Percentiles rank a stretch among this genome's conserved stretches.
phyloP scores from a whole-genome alignment of 2,888 invertebrate genomes.

The Epiperipatus broadwayi region DNA sequence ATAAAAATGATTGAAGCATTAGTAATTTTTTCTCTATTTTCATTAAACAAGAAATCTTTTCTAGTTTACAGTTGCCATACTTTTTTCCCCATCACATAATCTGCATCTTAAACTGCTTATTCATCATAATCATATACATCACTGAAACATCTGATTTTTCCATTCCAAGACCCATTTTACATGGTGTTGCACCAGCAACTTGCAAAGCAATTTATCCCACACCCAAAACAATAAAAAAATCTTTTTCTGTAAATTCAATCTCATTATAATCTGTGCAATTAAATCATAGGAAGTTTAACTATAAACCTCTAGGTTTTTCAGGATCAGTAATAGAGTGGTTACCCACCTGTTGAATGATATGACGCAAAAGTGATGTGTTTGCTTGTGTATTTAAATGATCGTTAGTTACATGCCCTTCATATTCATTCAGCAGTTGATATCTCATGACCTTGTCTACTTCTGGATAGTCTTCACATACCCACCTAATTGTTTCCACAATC shows the following conservation, averaged over 20 bases:
- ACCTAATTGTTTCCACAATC: constrained; percentile 47
- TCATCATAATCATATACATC: constrained; percentile 82
- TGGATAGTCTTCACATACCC: constrained; percentile 89
- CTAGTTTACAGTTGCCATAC: constrained; percentile 71
- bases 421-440: constrained; percentile 67
- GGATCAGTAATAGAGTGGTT: constrained; percentile 93
- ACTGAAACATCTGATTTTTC: constrained; percentile 95
- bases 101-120: constrained; percentile 71
- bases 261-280: constrained; percentile 96
- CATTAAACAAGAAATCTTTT: constrained; percentile 81
- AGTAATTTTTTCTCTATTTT: constrained; percentile 81
- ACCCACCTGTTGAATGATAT: constrained; percentile 90
- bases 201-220: constrained; percentile 97
- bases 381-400: constrained; percentile 67
- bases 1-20: constrained; percentile 94
- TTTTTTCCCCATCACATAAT: constrained; percentile 97
- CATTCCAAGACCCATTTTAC: constrained; percentile 80
- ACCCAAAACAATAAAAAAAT: constrained; percentile 94
- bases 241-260: constrained; percentile 73
- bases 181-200: constrained; percentile 85
- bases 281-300: constrained; percentile 97
- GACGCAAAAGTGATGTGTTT: constrained; percentile 67
- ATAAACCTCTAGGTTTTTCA: constrained; percentile 78
- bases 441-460: constrained; percentile 82
- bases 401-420: no score